phyloP scores from a whole-genome alignment of 2,797 vertebrate species.

The Pseudochirops corinnae region DNA sequence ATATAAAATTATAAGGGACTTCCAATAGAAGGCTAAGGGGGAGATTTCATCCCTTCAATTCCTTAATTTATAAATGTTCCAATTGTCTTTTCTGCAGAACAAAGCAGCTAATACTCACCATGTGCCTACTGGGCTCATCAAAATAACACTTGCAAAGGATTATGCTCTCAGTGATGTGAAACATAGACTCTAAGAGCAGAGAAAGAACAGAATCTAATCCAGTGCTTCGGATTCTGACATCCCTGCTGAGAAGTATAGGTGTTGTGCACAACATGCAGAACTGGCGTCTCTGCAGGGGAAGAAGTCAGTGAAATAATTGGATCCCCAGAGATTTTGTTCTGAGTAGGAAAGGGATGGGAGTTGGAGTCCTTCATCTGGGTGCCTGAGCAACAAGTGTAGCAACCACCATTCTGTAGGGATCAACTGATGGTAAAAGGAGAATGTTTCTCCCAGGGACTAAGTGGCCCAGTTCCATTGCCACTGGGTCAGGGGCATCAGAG shows the following conservation, averaged over 20 bases:
- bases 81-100: slow-evolving; percentile 55
- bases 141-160: slow-evolving; percentile 3
- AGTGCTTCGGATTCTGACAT: slow-evolving; percentile 7
- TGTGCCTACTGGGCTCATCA: background rate
- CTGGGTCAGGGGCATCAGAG: background rate
- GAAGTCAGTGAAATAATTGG: slow-evolving; percentile 63
- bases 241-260: slow-evolving; percentile 4
- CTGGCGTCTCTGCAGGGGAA: slow-evolving; percentile 48
- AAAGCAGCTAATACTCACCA: slow-evolving; percentile 25
- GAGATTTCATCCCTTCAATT: slow-evolving; percentile 38
- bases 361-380: background rate
- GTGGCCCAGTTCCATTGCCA: background rate
- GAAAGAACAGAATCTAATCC: background rate
- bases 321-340: slow-evolving; percentile 71
- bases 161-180: background rate
- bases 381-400: slow-evolving; percentile 60
- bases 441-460: slow-evolving; percentile 41
- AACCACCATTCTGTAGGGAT: slow-evolving; percentile 45
- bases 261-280: slow-evolving; percentile 25
- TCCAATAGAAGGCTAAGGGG: slow-evolving; percentile 33
- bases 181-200: background rate
- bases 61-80: slow-evolving; percentile 58
- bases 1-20: slow-evolving; percentile 5
- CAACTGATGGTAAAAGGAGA: slow-evolving; percentile 46
- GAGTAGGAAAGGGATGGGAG: slow-evolving; percentile 26